phyloP scores from a whole-genome alignment of 2,888 invertebrate species.

The Tryphoninae sp. region DNA sequence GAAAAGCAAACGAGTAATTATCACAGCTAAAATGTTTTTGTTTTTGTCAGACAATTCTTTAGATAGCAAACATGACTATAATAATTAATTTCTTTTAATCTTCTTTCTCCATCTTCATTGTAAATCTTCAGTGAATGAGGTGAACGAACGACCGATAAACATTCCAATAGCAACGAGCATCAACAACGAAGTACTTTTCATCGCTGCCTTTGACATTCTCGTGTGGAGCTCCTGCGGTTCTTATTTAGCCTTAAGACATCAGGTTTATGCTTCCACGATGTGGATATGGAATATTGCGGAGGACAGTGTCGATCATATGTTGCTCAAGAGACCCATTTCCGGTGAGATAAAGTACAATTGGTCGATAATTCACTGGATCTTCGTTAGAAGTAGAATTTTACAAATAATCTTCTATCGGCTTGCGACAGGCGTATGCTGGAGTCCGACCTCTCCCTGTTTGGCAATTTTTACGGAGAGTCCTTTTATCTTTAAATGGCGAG shows the following conservation, averaged over 20 bases:
- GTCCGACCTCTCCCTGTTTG: conserved; percentile 68
- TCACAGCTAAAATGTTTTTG: conserved; percentile 33
- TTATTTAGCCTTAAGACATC: conserved; percentile 76
- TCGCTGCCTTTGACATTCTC: conserved; percentile 74
- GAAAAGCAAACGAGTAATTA: conserved; percentile 73
- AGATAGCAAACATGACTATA: conserved; percentile 37
- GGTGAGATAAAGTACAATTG: conserved; percentile 65
- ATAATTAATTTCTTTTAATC: conserved; percentile 2
- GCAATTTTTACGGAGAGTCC: conserved; percentile 74
- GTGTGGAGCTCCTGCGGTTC: conserved; percentile 77
- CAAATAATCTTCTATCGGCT: neutral
- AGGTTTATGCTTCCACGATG: conserved; percentile 76
- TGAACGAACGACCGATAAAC: conserved; percentile 75
- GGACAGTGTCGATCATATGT: conserved; percentile 75
- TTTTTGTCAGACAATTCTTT: conserved; percentile 1
- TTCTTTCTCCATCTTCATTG: neutral
- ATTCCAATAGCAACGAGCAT: conserved; percentile 73
- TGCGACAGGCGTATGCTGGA: conserved; percentile 74
- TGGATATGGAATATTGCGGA: conserved; percentile 78
- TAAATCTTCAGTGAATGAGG: conserved; percentile 74
- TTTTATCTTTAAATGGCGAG: conserved; percentile 75
- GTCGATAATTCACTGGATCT: neutral
- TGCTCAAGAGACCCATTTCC: conserved; percentile 74
- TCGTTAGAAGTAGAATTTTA: conserved; percentile 8
- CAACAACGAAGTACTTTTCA: conserved; percentile 63